Base-by-base conservation (phyloP, 2,888 invertebrate genomes). In the Lomographa bimaculata region DNA sequence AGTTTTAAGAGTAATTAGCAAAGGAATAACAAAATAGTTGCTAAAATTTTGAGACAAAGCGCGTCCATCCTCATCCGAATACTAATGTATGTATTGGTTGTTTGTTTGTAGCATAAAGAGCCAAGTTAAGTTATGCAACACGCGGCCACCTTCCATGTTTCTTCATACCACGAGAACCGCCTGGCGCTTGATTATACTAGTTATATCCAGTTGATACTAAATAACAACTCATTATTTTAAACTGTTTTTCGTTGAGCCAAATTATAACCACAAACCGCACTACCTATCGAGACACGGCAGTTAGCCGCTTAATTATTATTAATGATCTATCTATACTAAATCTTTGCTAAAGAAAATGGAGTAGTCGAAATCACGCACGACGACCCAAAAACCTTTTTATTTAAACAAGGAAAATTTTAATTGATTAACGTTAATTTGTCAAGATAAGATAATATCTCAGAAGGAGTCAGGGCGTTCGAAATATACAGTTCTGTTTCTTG, bases 71-170 rank as follows among this genome's bases (percentile, higher is more conserved):
- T 54, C 38, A 23, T 2, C 30, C 32, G 56, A 52, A 63, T 56
- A 53, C 46, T 39, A 51, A 60, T 64, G 46, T 36, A 56, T 50
- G 40, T 50, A 16, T 29, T 30, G 10, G 35, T 36, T 32, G 11
- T 35, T 39, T 29, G 60, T 57, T 47, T 43, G 46, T 40, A 46
- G 53, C 46, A 55, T 59, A 57, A 66, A 54, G 59, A 65, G 57
- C 57, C 64, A 55, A 61, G 52, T 42, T 30, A 35, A 42, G 64
- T 81, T 79, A 81, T 71, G 77, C 72, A 81, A 80, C 51, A 38
- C 32, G 33, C 42, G 48, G 51, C 65, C 60, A 61, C 70, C 64
- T 65, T 64, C 68, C 60, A 71, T 55, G 64, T 77, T 78, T 75
- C 77, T 72, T 71, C 68, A 71, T 60, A 50, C 64, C 59, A 61